A percentile compares a stretch with the other conserved stretches of the same genome.
These are phyloP conservation scores for Argyresthia albistria DNA, from an alignment of 2,888 invertebrate genomes.

Conservation along the genomic window DNA sequence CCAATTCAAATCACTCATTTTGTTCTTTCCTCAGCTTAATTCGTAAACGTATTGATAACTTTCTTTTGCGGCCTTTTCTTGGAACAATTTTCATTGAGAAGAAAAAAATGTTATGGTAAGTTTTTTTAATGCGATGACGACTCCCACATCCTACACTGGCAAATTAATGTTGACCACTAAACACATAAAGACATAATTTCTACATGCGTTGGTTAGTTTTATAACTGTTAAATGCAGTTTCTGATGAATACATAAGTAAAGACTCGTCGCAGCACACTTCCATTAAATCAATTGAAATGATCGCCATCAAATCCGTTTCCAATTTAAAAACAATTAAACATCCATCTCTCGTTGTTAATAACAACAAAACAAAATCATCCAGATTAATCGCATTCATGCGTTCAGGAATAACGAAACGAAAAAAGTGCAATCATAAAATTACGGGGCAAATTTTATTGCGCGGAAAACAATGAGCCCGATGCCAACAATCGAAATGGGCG, in stretches of 20 bases:
- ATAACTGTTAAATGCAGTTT: background rate
- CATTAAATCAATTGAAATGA: conserved; percentile 2
- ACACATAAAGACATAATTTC: too few relatives aligned
- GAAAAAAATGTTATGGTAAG: too few relatives aligned
- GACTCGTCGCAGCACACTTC: background rate
- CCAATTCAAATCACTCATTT: conserved; percentile 17
- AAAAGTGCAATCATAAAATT: conserved; percentile 45
- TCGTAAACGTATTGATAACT: too few relatives aligned
- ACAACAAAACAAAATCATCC: conserved; percentile 1
- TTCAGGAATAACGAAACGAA: conserved; percentile 23
- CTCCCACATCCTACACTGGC: too few relatives aligned
- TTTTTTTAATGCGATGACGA: too few relatives aligned
- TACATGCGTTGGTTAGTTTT: too few relatives aligned
- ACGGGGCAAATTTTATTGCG: conserved; percentile 44
- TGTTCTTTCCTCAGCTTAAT: too few relatives aligned
- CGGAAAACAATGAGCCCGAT: conserved; percentile 56
- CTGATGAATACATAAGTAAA: background rate
- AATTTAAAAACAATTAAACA: conserved; percentile 4
- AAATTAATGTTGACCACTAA: too few relatives aligned
- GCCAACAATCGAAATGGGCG: conserved; percentile 46
- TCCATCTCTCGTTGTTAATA: background rate
- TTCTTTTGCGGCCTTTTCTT: too few relatives aligned
- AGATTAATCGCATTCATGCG: conserved; percentile 5
- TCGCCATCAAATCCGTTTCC: conserved; percentile 1
- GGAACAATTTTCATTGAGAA: too few relatives aligned